These are phyloP conservation scores for Manis javanica DNA, from an alignment of 2,797 vertebrate genomes.

Conservation along the genomic window DNA sequence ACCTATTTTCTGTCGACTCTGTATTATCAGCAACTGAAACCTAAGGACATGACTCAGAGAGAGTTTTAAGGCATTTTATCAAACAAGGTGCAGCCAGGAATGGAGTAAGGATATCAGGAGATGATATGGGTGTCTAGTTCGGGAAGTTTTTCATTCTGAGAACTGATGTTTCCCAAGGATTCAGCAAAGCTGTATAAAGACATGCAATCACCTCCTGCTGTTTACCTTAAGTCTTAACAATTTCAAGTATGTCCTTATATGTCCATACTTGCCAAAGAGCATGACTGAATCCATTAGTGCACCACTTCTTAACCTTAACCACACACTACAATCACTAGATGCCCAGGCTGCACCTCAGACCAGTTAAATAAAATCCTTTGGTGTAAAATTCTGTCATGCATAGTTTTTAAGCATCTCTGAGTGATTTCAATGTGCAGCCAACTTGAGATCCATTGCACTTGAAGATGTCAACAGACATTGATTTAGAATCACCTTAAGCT, in stretches of 20 bases:
- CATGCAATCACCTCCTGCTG: not conserved
- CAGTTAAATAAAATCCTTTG: not conserved
- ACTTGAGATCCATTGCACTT: not conserved
- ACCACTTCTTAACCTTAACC: not conserved
- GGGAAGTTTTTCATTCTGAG: constrained; percentile 24
- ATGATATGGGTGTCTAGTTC: not conserved
- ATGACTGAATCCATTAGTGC: not conserved
- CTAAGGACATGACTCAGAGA: not conserved
- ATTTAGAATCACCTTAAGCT: not conserved
- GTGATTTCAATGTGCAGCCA: not conserved
- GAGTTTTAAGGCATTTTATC: not conserved
- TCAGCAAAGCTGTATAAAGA: not conserved
- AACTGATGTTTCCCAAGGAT: not conserved
- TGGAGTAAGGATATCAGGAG: not conserved
- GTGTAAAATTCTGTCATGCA: not conserved
- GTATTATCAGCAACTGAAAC: not conserved
- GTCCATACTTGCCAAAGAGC: no score
- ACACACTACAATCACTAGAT: not conserved
- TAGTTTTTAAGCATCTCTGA: not conserved
- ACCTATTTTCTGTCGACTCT: not conserved
- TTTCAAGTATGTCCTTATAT: not conserved
- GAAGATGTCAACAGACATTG: not conserved
- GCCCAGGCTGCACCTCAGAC: not conserved
- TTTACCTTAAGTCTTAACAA: not conserved
- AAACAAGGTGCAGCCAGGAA: not conserved